Base-by-base conservation (phyloP, 2,113 vertebrate genomes). In the Tragelaphus strepsiceros region DNA sequence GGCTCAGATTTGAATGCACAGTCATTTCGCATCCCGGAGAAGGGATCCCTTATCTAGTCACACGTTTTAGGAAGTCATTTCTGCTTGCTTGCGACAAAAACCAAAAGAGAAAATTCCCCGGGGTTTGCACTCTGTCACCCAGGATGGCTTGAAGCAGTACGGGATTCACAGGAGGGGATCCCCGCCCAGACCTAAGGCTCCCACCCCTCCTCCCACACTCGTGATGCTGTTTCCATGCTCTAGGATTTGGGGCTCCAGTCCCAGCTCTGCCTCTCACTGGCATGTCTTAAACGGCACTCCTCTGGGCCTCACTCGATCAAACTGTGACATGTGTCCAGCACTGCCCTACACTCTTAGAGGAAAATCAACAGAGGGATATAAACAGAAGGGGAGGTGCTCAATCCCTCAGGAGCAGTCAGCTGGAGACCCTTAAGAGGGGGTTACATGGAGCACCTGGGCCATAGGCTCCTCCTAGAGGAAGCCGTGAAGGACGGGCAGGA, bases 191-290 rank as follows among this genome's bases (percentile, higher is more conserved):
- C 46, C 2, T 0, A 1, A 4, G 0, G 1, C 53, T 6, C 19
- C 53, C 0, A 2, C 8, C 17, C 78, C 64, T 54, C 78, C 22
- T 12, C 0, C 1, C 3, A 4, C 2, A 0, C 1, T 24, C 5
- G 0, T 1, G 8, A 22, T 0, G n/a, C 24, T 13, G 19, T 19
- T 21, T 22, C 51, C 53, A 13, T 1, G 1, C 6, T 28, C 12
- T 2, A 51, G 77, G 16, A 4, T 19, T 9, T 43, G 58, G 35
- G 58, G 21, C n/a, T 51, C 43, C 16, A 26, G 88, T 39, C 49
- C 32, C 49, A 6, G 26, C 53, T 61, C 61, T 26, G 78, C 78
- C 87, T 59, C 93, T 67, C 53, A 46, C 51, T 7, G 35, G 83
- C 28, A 26, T 28, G 53, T 21, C 89, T 61, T 30, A 28, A 10